Evolutionary conservation across 2,113 vertebrate species (phyloP).

Genomic region (Pontoporia blainvillei): DNA sequence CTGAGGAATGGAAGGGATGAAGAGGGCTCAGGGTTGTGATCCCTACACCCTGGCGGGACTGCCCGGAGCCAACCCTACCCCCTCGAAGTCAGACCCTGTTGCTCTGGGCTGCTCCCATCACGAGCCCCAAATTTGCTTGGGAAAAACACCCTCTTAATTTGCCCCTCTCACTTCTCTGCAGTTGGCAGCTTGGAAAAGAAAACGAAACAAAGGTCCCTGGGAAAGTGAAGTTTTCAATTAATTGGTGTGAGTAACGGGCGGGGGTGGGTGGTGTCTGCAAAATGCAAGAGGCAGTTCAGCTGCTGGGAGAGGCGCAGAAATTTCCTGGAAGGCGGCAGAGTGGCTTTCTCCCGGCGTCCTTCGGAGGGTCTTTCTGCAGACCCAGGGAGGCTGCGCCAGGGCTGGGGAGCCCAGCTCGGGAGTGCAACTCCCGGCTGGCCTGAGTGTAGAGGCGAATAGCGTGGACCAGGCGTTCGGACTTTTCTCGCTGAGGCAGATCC

Average conservation of each 20-base stretch:
- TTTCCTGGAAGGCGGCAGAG: background rate
- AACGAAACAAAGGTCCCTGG: conserved; percentile 61
- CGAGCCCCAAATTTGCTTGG: background rate
- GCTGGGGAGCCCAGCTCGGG: background rate
- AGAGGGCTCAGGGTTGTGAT: background rate
- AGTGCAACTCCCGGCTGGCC: background rate
- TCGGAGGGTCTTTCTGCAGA: background rate
- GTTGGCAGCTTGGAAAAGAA: conserved; percentile 60
- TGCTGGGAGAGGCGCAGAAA: background rate
- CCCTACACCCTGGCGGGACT: background rate
- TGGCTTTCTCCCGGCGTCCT: background rate
- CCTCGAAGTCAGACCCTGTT: background rate
- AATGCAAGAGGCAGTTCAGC: conserved; percentile 7
- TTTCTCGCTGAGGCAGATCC: background rate
- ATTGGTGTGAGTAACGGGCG: conserved; percentile 63
- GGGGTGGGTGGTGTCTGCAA: conserved; percentile 49
- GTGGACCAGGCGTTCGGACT: background rate
- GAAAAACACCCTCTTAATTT: background rate
- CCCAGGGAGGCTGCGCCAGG: background rate
- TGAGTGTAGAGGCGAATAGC: background rate
- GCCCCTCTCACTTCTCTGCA: background rate
- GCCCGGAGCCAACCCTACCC: background rate
- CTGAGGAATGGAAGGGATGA: background rate
- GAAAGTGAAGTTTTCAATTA: conserved; percentile 72
- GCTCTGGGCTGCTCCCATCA: background rate